A percentile compares a stretch with the other conserved stretches of the same genome.
Evolutionary conservation across 2,113 vertebrate species (phyloP).

Genomic region (Danionella cerebrum): DNA sequence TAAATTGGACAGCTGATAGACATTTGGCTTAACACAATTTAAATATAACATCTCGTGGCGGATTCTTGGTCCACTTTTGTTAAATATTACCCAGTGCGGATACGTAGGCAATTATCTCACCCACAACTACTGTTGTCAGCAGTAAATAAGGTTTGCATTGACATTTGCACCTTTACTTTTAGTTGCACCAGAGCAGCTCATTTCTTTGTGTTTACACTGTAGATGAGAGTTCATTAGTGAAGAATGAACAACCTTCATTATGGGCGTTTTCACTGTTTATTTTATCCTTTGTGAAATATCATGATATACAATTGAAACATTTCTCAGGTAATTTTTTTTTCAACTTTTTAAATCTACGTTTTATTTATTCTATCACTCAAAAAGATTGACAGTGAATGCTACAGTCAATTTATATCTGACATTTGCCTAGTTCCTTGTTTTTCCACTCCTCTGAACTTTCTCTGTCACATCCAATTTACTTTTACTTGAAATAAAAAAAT

Average conservation of each 20-base stretch:
- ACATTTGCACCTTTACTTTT: not conserved
- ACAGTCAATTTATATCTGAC: too few relatives aligned
- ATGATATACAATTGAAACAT: not conserved
- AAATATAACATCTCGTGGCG: not conserved
- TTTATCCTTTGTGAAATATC: not conserved
- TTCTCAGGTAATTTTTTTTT: too few relatives aligned
- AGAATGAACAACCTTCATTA: constrained; percentile 10
- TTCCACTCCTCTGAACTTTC: too few relatives aligned
- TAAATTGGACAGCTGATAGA: constrained; percentile 2
- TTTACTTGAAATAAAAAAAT: too few relatives aligned
- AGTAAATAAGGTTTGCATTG: not conserved
- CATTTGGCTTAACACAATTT: not conserved
- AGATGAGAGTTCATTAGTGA: constrained; percentile 10
- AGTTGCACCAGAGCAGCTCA: not conserved
- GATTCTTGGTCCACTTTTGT: not conserved
- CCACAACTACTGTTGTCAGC: constrained; percentile 1
- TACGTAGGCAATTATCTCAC: not conserved
- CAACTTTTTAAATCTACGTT: too few relatives aligned
- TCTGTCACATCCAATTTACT: too few relatives aligned
- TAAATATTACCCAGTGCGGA: not conserved
- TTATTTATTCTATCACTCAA: not conserved
- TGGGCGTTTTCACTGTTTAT: not conserved
- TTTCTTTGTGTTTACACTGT: not conserved
- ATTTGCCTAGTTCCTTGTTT: too few relatives aligned
- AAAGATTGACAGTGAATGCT: too few relatives aligned